Conservation (phyloP, 2,888 invertebrate genomes). For the Pedicia rivosa region DNA sequence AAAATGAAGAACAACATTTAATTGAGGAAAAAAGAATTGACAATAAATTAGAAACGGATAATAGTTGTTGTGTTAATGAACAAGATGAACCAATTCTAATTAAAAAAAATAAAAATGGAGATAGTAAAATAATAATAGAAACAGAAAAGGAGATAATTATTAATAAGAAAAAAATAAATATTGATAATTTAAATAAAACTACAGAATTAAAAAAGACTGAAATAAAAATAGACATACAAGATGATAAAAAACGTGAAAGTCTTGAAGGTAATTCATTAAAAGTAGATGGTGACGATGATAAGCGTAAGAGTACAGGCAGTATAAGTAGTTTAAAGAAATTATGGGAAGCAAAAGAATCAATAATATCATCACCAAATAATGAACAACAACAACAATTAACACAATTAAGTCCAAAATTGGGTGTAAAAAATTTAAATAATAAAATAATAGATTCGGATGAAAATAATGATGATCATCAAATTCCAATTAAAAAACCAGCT, state of each 20-base stretch:
- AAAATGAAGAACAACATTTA: slow-evolving; percentile 10
- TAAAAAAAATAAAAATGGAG: slow-evolving; percentile 8
- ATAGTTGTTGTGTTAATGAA: slow-evolving; percentile 11
- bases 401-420: slow-evolving; percentile 49
- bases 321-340: slow-evolving; percentile 83
- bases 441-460: slow-evolving; percentile 12
- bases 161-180: slow-evolving; percentile 8
- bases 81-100: slow-evolving; percentile 1
- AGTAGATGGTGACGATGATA: slow-evolving; percentile 50
- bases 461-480: slow-evolving; percentile 11
- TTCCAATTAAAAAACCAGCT: slow-evolving; percentile 39
- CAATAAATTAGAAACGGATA: slow-evolving; percentile 8
- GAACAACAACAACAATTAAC: slow-evolving; percentile 29
- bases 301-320: slow-evolving; percentile 80
- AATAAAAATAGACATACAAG: slow-evolving; percentile 31
- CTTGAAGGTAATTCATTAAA: slow-evolving; percentile 25
- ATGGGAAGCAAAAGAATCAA: slow-evolving; percentile 70
- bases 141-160: slow-evolving; percentile 2
- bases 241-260: slow-evolving; percentile 31
- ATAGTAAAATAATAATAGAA: slow-evolving; percentile 6
- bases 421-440: slow-evolving; percentile 31
- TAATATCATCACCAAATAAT: slow-evolving; percentile 13
- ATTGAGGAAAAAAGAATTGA: slow-evolving; percentile 14
- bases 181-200: slow-evolving; percentile 2
- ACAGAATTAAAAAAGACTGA: slow-evolving; percentile 29